Conservation (phyloP, 2,888 invertebrate genomes). For the Bursaphelenchus okinawaensis region DNA sequence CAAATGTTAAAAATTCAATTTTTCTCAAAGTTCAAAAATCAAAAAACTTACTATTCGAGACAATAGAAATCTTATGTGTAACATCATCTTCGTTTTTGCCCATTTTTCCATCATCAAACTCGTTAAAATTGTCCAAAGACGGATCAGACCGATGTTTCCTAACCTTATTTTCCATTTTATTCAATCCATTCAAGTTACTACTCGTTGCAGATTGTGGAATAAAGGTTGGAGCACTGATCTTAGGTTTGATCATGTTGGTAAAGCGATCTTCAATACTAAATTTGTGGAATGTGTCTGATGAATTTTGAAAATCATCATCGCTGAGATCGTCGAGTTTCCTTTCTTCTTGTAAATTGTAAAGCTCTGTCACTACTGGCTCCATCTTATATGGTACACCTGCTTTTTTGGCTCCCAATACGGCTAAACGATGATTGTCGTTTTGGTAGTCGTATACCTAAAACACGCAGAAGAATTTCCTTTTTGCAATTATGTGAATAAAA, state of each 20-base stretch:
- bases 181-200: neutral
- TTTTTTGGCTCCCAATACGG: neutral
- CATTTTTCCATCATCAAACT: neutral
- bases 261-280: neutral
- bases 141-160: neutral
- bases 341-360: neutral
- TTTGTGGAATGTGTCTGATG: neutral
- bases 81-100: neutral
- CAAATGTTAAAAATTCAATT: neutral
- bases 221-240: neutral
- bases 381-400: neutral
- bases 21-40: neutral
- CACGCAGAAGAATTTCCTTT: no score
- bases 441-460: neutral
- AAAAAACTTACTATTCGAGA: neutral
- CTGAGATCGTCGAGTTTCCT: neutral
- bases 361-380: neutral
- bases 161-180: neutral
- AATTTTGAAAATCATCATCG: neutral
- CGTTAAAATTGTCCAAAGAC: neutral
- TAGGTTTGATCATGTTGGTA: neutral
- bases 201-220: neutral
- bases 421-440: neutral
- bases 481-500: no score
- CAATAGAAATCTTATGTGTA: neutral